A percentile compares a stretch with the other conserved stretches of the same genome.
phyloP scores from a whole-genome alignment of 2,888 invertebrate species.

The Erebia aethiops region DNA sequence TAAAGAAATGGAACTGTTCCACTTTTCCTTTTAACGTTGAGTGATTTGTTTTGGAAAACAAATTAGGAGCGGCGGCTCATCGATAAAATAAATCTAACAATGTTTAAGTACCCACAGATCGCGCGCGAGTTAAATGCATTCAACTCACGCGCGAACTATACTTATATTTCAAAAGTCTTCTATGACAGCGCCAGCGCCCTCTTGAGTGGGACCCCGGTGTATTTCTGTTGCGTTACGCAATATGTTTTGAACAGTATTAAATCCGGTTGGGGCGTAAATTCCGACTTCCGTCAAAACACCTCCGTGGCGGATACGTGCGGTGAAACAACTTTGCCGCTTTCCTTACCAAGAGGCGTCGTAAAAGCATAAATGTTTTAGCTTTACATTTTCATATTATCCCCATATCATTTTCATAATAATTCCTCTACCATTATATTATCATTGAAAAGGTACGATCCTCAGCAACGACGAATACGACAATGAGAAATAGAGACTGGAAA shows the following conservation, averaged over 20 bases:
- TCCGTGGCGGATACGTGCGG: slow-evolving; percentile 44
- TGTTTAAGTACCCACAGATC: background rate
- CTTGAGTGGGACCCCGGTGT: no score
- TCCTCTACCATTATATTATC: no score
- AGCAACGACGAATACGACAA: no score
- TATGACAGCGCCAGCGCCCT: no score
- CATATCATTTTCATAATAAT: no score
- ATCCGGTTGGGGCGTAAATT: slow-evolving; percentile 48
- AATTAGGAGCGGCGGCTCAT: background rate
- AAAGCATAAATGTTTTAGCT: slow-evolving; percentile 35
- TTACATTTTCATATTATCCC: background rate
- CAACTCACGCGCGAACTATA: no score
- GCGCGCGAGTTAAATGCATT: no score
- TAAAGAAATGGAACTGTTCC: background rate
- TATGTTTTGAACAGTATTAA: slow-evolving; percentile 41
- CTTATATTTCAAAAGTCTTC: background rate
- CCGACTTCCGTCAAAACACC: slow-evolving; percentile 46
- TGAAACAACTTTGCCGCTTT: slow-evolving; percentile 45
- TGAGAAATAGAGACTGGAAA: no score
- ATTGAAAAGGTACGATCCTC: no score
- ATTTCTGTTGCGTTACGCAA: background rate
- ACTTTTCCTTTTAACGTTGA: background rate
- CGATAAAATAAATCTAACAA: background rate
- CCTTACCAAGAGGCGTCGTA: slow-evolving; percentile 49
- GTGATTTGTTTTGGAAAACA: slow-evolving; percentile 1